Percentiles rank a stretch among this genome's conserved stretches.
Evolutionary conservation across 2,113 vertebrate species (phyloP).

Genomic region (Tapirus terrestris): DNA sequence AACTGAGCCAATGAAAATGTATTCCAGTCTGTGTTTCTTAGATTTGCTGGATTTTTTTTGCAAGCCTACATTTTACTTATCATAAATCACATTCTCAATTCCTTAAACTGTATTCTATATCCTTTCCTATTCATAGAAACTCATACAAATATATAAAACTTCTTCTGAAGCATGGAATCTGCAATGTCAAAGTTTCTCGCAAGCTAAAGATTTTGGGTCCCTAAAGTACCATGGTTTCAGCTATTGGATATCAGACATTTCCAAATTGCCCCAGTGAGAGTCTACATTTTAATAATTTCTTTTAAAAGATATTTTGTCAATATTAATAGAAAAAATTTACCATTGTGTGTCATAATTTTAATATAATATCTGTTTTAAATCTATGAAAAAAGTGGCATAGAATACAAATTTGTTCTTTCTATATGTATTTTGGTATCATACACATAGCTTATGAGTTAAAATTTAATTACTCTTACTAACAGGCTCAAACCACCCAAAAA

Average conservation of each 20-base stretch:
- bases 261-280: not conserved
- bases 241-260: conserved; percentile 16
- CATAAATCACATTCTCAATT: conserved; percentile 21
- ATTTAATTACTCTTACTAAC: conserved; percentile 67
- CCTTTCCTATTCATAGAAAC: conserved; percentile 1
- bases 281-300: conserved; percentile 39
- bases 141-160: not conserved
- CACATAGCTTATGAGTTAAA: conserved; percentile 49
- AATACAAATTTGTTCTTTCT: not conserved
- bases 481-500: not conserved
- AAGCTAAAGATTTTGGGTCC: not conserved
- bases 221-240: not conserved
- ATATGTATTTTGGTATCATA: not conserved
- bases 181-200: not conserved
- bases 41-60: not conserved
- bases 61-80: not conserved
- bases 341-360: conserved; percentile 47
- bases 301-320: not conserved
- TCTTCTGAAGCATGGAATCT: not conserved
- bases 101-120: not conserved
- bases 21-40: not conserved
- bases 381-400: not conserved
- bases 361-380: not conserved
- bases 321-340: not conserved
- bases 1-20: not conserved